These are phyloP conservation scores for Pheosia tremula DNA, from an alignment of 2,888 invertebrate genomes.

Conservation along the genomic window DNA sequence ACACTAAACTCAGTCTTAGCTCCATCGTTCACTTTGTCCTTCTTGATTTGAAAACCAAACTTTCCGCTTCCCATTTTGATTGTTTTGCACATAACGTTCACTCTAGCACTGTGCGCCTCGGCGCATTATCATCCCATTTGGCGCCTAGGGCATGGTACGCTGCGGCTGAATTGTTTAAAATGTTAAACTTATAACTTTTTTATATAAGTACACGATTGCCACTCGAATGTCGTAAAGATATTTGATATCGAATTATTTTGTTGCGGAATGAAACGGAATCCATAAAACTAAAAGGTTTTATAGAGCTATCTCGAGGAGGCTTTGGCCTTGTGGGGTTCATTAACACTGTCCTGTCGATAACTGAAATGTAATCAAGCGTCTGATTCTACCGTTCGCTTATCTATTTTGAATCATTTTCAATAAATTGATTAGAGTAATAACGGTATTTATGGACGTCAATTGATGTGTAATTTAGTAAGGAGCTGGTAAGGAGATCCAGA, in stretches of 20 bases:
- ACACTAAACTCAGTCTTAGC: slow-evolving; percentile 78
- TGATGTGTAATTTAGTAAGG: not conserved
- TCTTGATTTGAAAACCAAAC: slow-evolving; percentile 69
- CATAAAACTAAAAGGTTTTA: slow-evolving; percentile 80
- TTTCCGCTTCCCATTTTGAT: slow-evolving; percentile 79
- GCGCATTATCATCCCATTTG: slow-evolving; percentile 53
- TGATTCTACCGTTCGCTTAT: slow-evolving; percentile 65
- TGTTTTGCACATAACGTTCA: slow-evolving; percentile 53
- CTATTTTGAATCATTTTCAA: slow-evolving; percentile 40
- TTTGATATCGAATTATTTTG: slow-evolving; percentile 73
- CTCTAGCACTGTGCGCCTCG: slow-evolving; percentile 34
- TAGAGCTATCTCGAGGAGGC: slow-evolving; percentile 72
- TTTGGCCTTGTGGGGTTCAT: slow-evolving; percentile 79
- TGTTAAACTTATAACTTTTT: slow-evolving; percentile 51
- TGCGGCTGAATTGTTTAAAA: slow-evolving; percentile 50
- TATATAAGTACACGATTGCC: slow-evolving; percentile 57
- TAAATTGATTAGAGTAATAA: slow-evolving; percentile 25
- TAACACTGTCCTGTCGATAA: slow-evolving; percentile 71
- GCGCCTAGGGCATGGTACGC: slow-evolving; percentile 49
- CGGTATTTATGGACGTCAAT: not conserved
- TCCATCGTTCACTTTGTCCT: slow-evolving; percentile 70
- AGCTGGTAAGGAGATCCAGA: no score
- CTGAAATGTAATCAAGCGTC: slow-evolving; percentile 72
- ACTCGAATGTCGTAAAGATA: slow-evolving; percentile 73
- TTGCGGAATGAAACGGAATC: slow-evolving; percentile 73